Conservation (phyloP, 2,113 vertebrate species). For the Grammomys dolichurus region DNA sequence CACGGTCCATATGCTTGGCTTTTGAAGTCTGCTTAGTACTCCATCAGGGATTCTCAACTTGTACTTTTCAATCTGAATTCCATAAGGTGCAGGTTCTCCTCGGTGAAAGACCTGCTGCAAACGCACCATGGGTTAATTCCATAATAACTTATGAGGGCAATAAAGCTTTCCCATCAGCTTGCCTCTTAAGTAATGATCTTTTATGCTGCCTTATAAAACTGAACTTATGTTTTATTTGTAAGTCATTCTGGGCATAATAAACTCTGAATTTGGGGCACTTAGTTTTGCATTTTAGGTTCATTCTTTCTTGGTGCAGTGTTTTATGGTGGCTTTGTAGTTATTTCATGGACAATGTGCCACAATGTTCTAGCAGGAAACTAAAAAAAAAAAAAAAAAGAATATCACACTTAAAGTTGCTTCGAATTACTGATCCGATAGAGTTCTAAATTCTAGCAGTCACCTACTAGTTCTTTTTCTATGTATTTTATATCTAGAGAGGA, state of each 20-base stretch:
- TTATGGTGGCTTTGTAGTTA: slow-evolving; percentile 81
- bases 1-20: slow-evolving; percentile 88
- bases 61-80: slow-evolving; percentile 88
- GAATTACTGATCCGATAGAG: slow-evolving; percentile 32
- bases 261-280: slow-evolving; percentile 80
- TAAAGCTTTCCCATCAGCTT: slow-evolving; percentile 87
- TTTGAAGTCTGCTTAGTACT: slow-evolving; percentile 90
- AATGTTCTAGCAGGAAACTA: slow-evolving; percentile 62
- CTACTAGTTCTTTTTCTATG: slow-evolving; percentile 52
- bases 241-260: slow-evolving; percentile 83
- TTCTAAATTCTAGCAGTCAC: slow-evolving; percentile 70
- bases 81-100: slow-evolving; percentile 87
- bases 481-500: slow-evolving; percentile 45
- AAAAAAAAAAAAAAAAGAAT: slow-evolving; percentile 53
- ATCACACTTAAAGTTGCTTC: slow-evolving; percentile 68
- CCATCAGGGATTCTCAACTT: slow-evolving; percentile 87
- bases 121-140: slow-evolving; percentile 87
- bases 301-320: slow-evolving; percentile 77
- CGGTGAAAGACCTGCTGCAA: slow-evolving; percentile 85
- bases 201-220: slow-evolving; percentile 85
- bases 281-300: slow-evolving; percentile 73
- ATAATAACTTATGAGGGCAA: slow-evolving; percentile 87
- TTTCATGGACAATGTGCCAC: slow-evolving; percentile 69
- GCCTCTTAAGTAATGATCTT: slow-evolving; percentile 84
- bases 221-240: slow-evolving; percentile 84